Evolutionary conservation across 2,797 vertebrate genomes (phyloP).

Genomic region (Carcharodon carcharias): DNA sequence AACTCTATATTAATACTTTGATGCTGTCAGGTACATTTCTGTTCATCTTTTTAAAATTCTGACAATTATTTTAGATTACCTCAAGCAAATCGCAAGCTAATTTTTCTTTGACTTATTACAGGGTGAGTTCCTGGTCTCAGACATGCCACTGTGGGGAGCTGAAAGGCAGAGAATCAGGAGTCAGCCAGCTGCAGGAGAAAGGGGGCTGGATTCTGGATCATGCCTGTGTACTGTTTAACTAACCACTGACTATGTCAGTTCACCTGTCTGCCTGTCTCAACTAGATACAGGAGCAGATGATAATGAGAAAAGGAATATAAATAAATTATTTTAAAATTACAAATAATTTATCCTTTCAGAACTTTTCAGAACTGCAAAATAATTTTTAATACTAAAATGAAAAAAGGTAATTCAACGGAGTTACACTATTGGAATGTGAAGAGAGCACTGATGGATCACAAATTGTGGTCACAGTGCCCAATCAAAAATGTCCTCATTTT

Average conservation of each 20-base stretch:
- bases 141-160: conserved; percentile 29
- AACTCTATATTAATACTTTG: conserved; percentile 23
- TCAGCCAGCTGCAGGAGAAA: background rate
- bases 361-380: background rate
- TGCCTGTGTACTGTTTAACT: background rate
- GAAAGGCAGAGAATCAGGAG: background rate
- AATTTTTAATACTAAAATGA: background rate
- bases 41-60: background rate
- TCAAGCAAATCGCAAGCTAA: conserved; percentile 24
- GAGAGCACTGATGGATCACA: background rate
- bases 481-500: background rate
- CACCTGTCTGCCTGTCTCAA: background rate
- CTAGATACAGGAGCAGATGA: background rate
- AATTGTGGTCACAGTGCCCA: background rate
- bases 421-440: background rate
- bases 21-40: conserved; percentile 18
- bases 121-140: background rate
- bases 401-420: background rate
- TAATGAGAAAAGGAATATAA: background rate
- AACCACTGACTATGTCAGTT: background rate
- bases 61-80: conserved; percentile 21
- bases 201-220: background rate
- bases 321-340: background rate
- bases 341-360: background rate
- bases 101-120: conserved; percentile 29